phyloP scores from a whole-genome alignment of 1,140 invertebrate species.

The silkworm (Bombyx mori) region DNA sequence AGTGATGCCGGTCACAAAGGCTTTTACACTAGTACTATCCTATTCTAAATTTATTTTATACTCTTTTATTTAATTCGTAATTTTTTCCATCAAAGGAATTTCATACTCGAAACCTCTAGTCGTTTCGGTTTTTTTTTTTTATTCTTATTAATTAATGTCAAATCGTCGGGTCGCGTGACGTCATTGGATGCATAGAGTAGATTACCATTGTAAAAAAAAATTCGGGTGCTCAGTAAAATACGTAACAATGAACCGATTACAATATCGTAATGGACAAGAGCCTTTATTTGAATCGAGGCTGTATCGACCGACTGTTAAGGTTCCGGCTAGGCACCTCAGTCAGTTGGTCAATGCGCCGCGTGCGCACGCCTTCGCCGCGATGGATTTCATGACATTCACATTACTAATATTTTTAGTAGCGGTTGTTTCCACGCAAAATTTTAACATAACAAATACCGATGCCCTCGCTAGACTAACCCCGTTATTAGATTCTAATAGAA shows the following conservation, averaged over 20 bases:
- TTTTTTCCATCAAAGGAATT: too few relatives aligned
- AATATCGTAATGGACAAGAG: slow-evolving; percentile 26
- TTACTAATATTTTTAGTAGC: slow-evolving; percentile 34
- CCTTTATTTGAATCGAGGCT: slow-evolving; percentile 32
- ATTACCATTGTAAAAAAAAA: too few relatives aligned
- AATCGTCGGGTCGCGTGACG: too few relatives aligned
- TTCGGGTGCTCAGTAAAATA: not conserved
- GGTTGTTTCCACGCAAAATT: slow-evolving; percentile 20
- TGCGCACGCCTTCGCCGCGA: slow-evolving; percentile 41
- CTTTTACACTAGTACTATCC: too few relatives aligned
- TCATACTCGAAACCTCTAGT: too few relatives aligned
- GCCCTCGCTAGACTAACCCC: slow-evolving; percentile 29
- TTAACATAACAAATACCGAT: slow-evolving; percentile 27
- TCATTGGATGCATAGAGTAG: too few relatives aligned
- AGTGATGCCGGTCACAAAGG: too few relatives aligned
- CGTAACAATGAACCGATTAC: slow-evolving; percentile 36
- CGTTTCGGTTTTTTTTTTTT: too few relatives aligned
- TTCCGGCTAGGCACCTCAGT: slow-evolving; percentile 29
- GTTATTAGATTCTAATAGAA: slow-evolving; percentile 32
- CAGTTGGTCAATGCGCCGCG: slow-evolving; percentile 34
- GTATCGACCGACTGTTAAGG: not conserved
- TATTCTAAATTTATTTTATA: too few relatives aligned
- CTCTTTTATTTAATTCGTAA: too few relatives aligned
- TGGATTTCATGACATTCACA: slow-evolving; percentile 29
- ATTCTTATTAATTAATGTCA: too few relatives aligned